Percentiles rank a stretch among this genome's conserved stretches.
These are phyloP conservation scores for Tragelaphus buxtoni DNA, from an alignment of 2,113 vertebrate genomes.

Conservation along the genomic window DNA sequence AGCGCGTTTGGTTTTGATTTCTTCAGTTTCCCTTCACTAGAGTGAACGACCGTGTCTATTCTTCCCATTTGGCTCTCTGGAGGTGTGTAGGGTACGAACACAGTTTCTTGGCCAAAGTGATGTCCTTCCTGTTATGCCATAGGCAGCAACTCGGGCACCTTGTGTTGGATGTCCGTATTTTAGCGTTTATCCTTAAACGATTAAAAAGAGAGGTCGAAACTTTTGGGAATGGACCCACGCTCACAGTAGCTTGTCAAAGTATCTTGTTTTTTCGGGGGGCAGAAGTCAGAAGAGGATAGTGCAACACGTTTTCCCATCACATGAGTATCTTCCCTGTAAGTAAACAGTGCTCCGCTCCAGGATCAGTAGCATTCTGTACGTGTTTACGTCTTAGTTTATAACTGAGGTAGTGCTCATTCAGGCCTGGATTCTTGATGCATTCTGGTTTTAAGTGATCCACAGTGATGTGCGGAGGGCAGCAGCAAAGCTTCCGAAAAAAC, in stretches of 20 bases:
- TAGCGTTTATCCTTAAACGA: conserved; percentile 27
- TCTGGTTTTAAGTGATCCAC: background rate
- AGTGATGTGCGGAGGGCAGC: background rate
- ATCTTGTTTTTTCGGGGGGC: background rate
- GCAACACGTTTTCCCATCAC: conserved; percentile 44
- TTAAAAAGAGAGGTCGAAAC: conserved; percentile 32
- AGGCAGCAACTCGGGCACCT: background rate
- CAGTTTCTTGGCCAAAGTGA: background rate
- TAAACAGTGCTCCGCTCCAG: background rate
- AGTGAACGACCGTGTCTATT: background rate
- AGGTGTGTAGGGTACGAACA: background rate
- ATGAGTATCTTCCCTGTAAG: background rate
- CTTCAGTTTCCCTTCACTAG: background rate
- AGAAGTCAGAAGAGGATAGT: background rate
- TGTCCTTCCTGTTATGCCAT: background rate
- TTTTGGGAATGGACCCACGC: background rate
- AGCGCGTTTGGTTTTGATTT: background rate
- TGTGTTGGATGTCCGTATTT: background rate
- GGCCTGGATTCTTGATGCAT: background rate
- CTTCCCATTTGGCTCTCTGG: background rate
- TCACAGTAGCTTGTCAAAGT: background rate
- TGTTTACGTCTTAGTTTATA: conserved; percentile 23
- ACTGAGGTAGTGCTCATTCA: background rate
- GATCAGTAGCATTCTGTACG: background rate
- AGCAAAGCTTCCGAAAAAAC: background rate